Conservation (phyloP, 2,113 vertebrate species). For the Labrus mixtus region DNA sequence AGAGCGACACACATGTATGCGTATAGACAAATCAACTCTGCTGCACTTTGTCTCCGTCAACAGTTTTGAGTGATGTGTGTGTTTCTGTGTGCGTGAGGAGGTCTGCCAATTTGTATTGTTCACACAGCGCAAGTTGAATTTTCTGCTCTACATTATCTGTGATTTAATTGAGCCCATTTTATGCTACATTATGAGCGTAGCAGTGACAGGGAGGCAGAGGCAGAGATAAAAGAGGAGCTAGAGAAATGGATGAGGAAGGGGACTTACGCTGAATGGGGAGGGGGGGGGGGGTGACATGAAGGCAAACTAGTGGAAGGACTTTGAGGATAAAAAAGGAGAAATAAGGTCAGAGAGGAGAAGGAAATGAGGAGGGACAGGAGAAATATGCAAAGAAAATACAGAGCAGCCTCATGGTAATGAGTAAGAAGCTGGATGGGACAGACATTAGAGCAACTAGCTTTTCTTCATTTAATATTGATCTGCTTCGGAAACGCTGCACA, state of each 20-base stretch:
- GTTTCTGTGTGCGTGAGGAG: conserved; percentile 7
- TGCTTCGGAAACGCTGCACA: conserved; percentile 53
- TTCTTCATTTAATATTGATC: conserved; percentile 76
- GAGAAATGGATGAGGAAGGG: conserved; percentile 22
- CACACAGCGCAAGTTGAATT: conserved; percentile 51
- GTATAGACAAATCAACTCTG: background rate
- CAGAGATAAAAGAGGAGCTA: conserved; percentile 14
- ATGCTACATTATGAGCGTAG: conserved; percentile 50
- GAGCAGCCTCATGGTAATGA: conserved; percentile 33
- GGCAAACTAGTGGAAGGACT: conserved; percentile 15
- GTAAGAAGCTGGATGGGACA: conserved; percentile 28
- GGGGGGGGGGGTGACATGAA: background rate
- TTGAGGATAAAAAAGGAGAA: conserved; percentile 10
- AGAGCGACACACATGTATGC: background rate
- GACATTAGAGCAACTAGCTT: conserved; percentile 42
- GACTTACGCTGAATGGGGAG: background rate
- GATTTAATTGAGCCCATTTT: conserved; percentile 68
- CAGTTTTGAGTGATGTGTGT: background rate
- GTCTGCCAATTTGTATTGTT: conserved; percentile 59
- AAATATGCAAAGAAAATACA: conserved; percentile 44
- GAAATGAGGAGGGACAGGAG: background rate
- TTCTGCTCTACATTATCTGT: conserved; percentile 62
- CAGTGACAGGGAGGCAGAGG: conserved; percentile 18
- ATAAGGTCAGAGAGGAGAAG: conserved; percentile 12
- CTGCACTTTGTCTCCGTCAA: background rate